Base-by-base conservation (phyloP, 2,888 invertebrate genomes). In the Nineta flava region DNA sequence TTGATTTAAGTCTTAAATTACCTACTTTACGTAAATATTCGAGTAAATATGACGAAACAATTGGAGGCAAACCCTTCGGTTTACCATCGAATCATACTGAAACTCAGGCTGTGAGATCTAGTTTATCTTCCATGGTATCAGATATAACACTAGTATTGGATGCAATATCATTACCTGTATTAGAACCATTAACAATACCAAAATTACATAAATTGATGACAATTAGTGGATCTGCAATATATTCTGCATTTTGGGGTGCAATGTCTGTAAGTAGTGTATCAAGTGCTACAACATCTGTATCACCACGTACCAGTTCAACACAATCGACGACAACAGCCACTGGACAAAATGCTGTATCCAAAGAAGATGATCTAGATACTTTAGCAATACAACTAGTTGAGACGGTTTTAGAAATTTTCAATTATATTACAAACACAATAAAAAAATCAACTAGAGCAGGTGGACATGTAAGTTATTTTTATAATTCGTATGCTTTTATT, bases 171-270 rank as follows among this genome's bases (percentile, higher is more conserved):
- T 69, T 95, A 57, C 93, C 93, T 0, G 79, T 92, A 52, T 67
- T 93, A 49, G 93, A 94, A 64, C 93, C 94, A 0, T 72, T 94
- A 57, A 87, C 87, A 9, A 77, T 85, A 3, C 79, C 79, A n/a
- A 83, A 91, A 58, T 76, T 94, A 46, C 78, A 82, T 51, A 86
- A 87, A 61, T 71, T 94, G 41, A 85, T 87, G 45, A 79, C 82
- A 52, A 73, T 94, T 53, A 85, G 87, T 49, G 83, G 87, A 68
- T 83, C 90, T 6, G 87, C 87, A 57, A 67, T 94, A 4, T 84
- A 92, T 56, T 83, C 83, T 58, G 85, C 85, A 2, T 79, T 84
- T 19, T 45, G 45, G 44, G 49, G 34, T 13, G 44, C 49, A n/a
- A 38, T 26, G 13, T 17, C 45, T 12, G 66, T 38, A 10, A 38